Evolutionary conservation across 2,797 vertebrate genomes (phyloP).

Genomic region (Pangasius larnaudii): DNA sequence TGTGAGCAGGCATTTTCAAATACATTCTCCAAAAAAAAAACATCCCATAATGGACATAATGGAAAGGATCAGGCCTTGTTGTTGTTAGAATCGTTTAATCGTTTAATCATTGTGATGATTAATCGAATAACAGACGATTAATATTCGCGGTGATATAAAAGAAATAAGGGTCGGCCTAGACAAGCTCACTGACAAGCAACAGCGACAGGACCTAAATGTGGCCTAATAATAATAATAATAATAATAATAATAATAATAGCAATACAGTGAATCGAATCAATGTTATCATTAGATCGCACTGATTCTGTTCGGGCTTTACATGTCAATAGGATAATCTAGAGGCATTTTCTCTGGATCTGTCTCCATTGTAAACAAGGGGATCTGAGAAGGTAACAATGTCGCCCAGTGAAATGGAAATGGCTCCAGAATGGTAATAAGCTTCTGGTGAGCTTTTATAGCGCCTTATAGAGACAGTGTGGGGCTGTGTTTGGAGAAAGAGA

Average conservation of each 20-base stretch:
- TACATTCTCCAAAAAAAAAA: background rate
- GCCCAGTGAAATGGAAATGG: conserved; percentile 21
- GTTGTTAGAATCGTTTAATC: background rate
- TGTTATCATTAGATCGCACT: background rate
- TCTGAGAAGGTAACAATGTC: conserved; percentile 22
- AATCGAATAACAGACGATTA: background rate
- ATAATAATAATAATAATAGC: background rate
- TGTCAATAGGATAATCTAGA: background rate
- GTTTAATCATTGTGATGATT: background rate
- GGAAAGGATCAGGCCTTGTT: background rate
- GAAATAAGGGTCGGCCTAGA: conserved; percentile 4
- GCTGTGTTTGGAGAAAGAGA: background rate
- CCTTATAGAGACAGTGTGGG: background rate
- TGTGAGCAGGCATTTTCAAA: background rate
- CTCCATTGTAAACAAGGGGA: conserved; percentile 31
- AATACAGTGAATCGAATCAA: background rate
- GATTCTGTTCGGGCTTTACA: too few species aligned
- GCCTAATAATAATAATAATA: background rate
- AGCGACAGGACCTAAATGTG: conserved; percentile 18
- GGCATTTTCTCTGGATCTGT: background rate
- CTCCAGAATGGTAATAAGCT: background rate
- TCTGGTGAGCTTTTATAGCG: background rate
- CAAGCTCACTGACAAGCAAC: conserved; percentile 22
- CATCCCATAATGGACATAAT: too few species aligned
- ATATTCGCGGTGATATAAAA: background rate